Evolutionary conservation across 2,888 invertebrate species (phyloP), one percentile per base, ranked within the genome.

Genomic region (Scelioninae gen. 2): DNA sequence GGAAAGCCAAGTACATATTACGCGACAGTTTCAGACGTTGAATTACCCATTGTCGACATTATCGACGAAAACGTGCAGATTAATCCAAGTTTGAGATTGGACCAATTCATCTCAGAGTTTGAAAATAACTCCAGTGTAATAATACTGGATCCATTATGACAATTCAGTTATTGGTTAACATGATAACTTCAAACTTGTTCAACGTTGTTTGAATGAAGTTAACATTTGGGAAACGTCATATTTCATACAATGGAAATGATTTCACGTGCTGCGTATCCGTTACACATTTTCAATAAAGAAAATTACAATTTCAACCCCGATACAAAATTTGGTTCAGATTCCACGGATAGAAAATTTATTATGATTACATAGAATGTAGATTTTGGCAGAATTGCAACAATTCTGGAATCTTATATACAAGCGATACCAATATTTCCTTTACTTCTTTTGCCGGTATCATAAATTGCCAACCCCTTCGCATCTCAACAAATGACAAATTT

Each of bases 61-160:
- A 58, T 33, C n/a, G 11, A 46, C 19, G 25, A 53, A 7, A 15
- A 13, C 50, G 19, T 33, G 39, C 50, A 39, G 37, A 70, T 57
- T 70, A 70, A 64, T 70, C 39, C 52, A 57, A 70, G 43, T 70
- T 64, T 35, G 41, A 63, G 63, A 70, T 70, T 50, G 43, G 18
- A 50, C 28, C 63, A 58, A 46, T 41, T 63, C 45, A 31, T 7
- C n/a, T 48, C 22, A 19, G 45, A 25, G 45, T 63, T 48, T 18
- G 22, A 63, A 25, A 43, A 50, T 68, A 37, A 13, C 37, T 15
- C 7, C 31, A 55, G 48, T 19, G 64, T 22, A 52, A 52, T 37
- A 22, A 52, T 15, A 37, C 53, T 19, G 22, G 13, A 19, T 16
- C 41, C 16, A 52, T 63, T 52, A 43, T 41, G 19, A 19, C 39